Conservation (phyloP, 1,140 invertebrate species). For the Pogonomyrmex californicus region DNA sequence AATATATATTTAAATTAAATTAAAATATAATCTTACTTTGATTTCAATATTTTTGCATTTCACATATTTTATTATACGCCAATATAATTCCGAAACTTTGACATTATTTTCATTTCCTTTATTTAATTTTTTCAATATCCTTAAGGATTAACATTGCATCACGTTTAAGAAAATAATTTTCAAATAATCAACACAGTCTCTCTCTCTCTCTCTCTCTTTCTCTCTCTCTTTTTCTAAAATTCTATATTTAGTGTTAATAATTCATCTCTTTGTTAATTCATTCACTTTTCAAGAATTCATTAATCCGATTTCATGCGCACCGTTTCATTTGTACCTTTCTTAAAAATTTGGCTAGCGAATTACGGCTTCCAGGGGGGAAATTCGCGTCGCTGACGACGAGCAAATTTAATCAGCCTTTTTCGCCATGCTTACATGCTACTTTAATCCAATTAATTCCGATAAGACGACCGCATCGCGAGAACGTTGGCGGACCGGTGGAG, state of each 20-base stretch:
- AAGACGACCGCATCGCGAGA: slow-evolving; percentile 25
- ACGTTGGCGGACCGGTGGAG: slow-evolving; percentile 46
- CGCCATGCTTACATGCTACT: slow-evolving; percentile 23
- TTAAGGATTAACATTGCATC: neutral
- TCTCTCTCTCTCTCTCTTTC: too few relatives aligned
- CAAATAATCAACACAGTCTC: neutral
- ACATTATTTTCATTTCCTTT: neutral
- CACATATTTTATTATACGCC: neutral
- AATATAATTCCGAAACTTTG: too few relatives aligned
- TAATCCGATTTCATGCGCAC: neutral
- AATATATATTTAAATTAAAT: neutral
- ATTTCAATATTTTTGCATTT: neutral
- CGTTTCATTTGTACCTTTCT: neutral
- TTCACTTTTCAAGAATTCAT: neutral
- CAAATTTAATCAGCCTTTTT: slow-evolving; percentile 4
- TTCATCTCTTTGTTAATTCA: neutral
- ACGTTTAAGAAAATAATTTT: neutral
- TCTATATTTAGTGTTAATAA: neutral
- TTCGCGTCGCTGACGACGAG: neutral
- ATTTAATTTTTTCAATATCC: neutral
- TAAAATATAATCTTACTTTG: neutral
- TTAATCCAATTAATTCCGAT: slow-evolving; percentile 61
- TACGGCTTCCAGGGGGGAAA: neutral
- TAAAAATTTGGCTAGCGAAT: neutral
- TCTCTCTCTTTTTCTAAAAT: neutral